These are phyloP conservation scores for Holothuria glaberrima DNA, from an alignment of 35 echinoderm and acorn worm genomes.

Conservation along the genomic window DNA sequence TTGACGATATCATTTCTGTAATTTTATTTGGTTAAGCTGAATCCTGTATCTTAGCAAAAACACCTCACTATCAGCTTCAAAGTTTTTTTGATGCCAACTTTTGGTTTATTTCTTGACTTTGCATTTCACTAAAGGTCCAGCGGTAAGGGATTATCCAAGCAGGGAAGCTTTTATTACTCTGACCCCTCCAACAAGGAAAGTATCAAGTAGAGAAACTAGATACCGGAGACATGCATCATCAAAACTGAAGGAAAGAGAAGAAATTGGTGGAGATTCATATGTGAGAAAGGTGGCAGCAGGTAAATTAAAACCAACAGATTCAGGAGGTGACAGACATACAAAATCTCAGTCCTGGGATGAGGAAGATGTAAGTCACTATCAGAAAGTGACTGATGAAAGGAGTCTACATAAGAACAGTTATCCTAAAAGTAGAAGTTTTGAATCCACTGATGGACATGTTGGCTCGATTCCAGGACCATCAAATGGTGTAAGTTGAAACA, in stretches of 20 bases:
- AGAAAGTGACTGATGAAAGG: constrained; percentile 3
- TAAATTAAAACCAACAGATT: neutral
- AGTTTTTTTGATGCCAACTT: neutral
- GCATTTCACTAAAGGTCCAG: neutral
- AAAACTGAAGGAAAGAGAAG: neutral
- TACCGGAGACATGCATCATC: neutral
- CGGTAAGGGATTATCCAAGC: neutral
- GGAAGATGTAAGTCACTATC: neutral
- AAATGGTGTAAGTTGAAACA: neutral
- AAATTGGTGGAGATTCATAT: neutral
- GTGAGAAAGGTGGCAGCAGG: neutral
- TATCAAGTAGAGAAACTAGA: neutral
- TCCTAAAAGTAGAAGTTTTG: constrained; percentile 28
- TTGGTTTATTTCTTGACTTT: neutral
- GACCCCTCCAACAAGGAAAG: neutral
- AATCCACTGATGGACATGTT: neutral
- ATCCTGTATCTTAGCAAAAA: too few species aligned
- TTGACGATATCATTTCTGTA: neutral
- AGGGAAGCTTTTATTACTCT: neutral
- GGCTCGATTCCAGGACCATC: constrained; percentile 1
- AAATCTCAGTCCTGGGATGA: constrained; percentile 28
- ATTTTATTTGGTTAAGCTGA: too few species aligned
- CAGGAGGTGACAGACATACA: neutral
- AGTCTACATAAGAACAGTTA: constrained; percentile 3
- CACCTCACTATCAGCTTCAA: too few species aligned